Evolutionary conservation across 2,888 invertebrate genomes (phyloP).

Genomic region (Clostera curtula): DNA sequence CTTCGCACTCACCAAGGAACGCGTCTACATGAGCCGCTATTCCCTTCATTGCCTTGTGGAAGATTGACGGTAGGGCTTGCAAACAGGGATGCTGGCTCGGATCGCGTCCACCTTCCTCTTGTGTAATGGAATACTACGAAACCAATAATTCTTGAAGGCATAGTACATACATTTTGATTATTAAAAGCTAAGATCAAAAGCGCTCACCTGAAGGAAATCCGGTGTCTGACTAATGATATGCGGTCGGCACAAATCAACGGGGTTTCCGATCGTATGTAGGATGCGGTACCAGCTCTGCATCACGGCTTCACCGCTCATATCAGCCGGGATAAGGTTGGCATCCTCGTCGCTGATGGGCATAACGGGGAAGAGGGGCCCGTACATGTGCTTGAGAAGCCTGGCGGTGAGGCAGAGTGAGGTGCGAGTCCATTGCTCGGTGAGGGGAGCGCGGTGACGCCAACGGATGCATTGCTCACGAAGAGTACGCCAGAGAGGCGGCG

Average conservation of each 20-base stretch:
- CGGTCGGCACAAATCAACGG: slow-evolving; percentile 92
- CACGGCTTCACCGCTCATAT: slow-evolving; percentile 92
- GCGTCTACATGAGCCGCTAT: slow-evolving; percentile 96
- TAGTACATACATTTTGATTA: too few relatives aligned
- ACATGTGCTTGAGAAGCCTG: slow-evolving; percentile 88
- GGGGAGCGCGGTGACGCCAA: slow-evolving; percentile 95
- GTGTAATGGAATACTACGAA: slow-evolving; percentile 86
- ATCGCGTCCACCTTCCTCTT: slow-evolving; percentile 84
- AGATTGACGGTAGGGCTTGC: slow-evolving; percentile 88
- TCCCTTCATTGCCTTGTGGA: slow-evolving; percentile 94
- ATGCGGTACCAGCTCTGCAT: slow-evolving; percentile 98
- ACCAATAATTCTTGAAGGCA: neutral
- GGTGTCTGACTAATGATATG: slow-evolving; percentile 82
- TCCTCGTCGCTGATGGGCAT: slow-evolving; percentile 91
- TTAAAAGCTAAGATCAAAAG: neutral
- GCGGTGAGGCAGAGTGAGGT: slow-evolving; percentile 93
- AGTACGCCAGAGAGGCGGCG: slow-evolving; percentile 97
- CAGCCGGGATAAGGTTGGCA: slow-evolving; percentile 83
- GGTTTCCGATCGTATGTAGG: slow-evolving; percentile 94
- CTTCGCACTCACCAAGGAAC: slow-evolving; percentile 84
- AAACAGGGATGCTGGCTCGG: slow-evolving; percentile 94
- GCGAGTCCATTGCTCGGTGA: slow-evolving; percentile 96
- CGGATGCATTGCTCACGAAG: slow-evolving; percentile 92
- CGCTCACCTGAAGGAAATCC: slow-evolving; percentile 71
- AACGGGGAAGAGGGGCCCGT: slow-evolving; percentile 88